These are phyloP conservation scores for Epinephelus lanceolatus DNA, from an alignment of 2,113 vertebrate species.

Conservation along the genomic window DNA sequence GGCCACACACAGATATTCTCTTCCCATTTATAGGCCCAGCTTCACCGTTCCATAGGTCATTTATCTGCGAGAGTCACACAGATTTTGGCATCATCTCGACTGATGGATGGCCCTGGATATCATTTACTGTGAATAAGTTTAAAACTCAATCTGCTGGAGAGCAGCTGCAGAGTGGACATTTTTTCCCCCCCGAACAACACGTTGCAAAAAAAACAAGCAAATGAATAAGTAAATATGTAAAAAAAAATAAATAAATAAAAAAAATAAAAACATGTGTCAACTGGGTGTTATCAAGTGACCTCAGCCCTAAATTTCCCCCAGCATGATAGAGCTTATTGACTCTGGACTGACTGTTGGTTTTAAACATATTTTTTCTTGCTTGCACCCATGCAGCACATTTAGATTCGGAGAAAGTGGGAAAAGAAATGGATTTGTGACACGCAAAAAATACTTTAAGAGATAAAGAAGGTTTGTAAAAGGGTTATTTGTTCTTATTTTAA, in stretches of 20 bases:
- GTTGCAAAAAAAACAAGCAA: neutral
- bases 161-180: neutral
- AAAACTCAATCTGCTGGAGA: slow-evolving; percentile 22
- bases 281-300: neutral
- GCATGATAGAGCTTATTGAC: neutral
- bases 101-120: slow-evolving; percentile 21
- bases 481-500: neutral
- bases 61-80: slow-evolving; percentile 32
- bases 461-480: neutral
- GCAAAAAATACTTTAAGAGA: neutral
- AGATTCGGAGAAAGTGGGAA: neutral
- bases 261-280: neutral
- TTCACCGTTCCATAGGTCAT: slow-evolving; percentile 34
- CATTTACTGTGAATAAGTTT: neutral
- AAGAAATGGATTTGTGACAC: neutral
- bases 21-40: slow-evolving; percentile 21
- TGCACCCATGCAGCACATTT: neutral
- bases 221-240: neutral
- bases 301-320: neutral
- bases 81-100: slow-evolving; percentile 21
- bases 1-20: neutral
- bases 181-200: neutral
- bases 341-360: neutral
- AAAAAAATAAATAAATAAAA: too few relatives aligned
- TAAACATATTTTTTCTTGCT: neutral